Evolutionary conservation across 2,888 invertebrate species (phyloP).

Genomic region (Lycophotia porphyrea): DNA sequence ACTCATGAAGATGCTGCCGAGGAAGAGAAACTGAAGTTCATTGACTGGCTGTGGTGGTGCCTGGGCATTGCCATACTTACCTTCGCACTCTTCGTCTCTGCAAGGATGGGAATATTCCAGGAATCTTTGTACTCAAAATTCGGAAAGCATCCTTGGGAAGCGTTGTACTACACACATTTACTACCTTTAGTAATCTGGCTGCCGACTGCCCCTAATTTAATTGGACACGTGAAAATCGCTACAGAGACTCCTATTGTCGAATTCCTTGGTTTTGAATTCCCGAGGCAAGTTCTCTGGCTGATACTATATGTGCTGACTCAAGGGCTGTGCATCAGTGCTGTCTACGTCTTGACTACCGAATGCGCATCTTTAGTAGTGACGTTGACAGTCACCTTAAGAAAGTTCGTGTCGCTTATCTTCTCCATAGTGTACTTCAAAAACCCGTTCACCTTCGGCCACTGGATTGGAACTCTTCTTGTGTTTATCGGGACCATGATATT

Average conservation of each 20-base stretch:
- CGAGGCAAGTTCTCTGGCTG: conserved; percentile 94
- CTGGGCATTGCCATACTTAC: conserved; percentile 95
- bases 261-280: conserved; percentile 90
- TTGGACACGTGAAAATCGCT: conserved; percentile 93
- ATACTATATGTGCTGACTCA: conserved; percentile 96
- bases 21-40: conserved; percentile 83
- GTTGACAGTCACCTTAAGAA: conserved; percentile 97
- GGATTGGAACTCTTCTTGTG: conserved; percentile 97
- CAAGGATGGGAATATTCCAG: conserved; percentile 98
- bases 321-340: conserved; percentile 98
- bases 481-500: conserved; percentile 98
- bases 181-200: conserved; percentile 97
- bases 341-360: conserved; percentile 98
- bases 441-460: conserved; percentile 97
- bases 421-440: conserved; percentile 98
- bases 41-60: conserved; percentile 91
- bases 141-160: conserved; percentile 98
- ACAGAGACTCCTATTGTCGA: conserved; percentile 92
- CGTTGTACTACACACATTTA: conserved; percentile 96
- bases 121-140: conserved; percentile 95
- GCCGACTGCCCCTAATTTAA: conserved; percentile 94
- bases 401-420: conserved; percentile 98
- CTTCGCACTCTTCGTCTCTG: conserved; percentile 97
- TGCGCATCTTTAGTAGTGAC: conserved; percentile 98
- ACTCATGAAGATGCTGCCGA: conserved; percentile 83